Conservation (phyloP, 2,113 vertebrate species). For the Poeciliopsis turrubarensis region DNA sequence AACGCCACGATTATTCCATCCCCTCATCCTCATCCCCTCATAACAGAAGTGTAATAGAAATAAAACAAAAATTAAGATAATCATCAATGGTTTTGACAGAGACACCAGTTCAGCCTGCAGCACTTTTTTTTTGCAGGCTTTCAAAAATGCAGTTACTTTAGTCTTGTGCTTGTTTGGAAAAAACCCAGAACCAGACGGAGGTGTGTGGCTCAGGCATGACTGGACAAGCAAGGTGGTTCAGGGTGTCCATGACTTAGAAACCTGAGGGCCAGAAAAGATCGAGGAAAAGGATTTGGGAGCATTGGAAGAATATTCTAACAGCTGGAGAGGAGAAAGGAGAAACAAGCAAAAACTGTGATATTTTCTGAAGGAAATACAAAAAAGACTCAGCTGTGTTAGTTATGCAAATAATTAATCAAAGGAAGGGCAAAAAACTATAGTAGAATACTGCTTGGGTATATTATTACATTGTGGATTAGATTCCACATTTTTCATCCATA, state of each 20-base stretch:
- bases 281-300: neutral
- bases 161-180: conserved; percentile 4
- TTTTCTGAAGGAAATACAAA: neutral
- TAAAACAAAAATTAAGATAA: conserved; percentile 1
- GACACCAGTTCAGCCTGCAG: neutral
- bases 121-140: neutral
- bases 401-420: neutral
- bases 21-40: conserved; percentile 26
- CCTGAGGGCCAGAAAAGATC: conserved; percentile 8
- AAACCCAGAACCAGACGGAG: conserved; percentile 9
- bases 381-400: neutral
- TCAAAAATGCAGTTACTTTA: conserved; percentile 16
- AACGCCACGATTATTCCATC: conserved; percentile 33
- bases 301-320: neutral
- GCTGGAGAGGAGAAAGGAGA: neutral
- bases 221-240: conserved; percentile 31
- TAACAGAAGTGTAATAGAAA: conserved; percentile 5
- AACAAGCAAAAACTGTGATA: neutral
- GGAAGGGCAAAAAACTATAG: too few relatives aligned
- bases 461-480: too few relatives aligned
- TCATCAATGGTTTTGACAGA: neutral
- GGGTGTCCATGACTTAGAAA: conserved; percentile 20
- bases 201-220: conserved; percentile 38
- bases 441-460: too few relatives aligned
- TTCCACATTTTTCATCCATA: too few relatives aligned